Conservation (phyloP, 1,140 invertebrate genomes). For the Sycophaga agraensis region DNA sequence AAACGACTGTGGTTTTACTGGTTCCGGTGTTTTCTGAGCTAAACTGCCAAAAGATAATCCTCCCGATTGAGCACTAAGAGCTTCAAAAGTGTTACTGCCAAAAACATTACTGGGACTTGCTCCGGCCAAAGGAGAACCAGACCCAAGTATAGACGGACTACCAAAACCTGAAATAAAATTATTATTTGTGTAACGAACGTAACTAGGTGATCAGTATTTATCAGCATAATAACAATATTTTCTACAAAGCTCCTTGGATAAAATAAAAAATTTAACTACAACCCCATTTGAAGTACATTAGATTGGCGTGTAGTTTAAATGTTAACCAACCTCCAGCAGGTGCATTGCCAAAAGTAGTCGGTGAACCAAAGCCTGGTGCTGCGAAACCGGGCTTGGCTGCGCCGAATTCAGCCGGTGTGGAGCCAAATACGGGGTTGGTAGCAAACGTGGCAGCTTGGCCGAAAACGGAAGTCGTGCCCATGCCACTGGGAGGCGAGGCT, state of each 20-base stretch:
- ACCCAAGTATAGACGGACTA: conserved; percentile 40
- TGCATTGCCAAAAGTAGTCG: conserved; percentile 32
- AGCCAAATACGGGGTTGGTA: conserved; percentile 45
- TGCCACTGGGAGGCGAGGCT: background rate
- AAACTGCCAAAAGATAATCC: conserved; percentile 52
- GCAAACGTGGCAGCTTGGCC: conserved; percentile 43
- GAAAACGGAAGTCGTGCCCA: conserved; percentile 29
- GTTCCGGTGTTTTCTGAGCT: conserved; percentile 47
- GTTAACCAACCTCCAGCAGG: conserved; percentile 23
- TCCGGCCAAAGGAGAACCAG: conserved; percentile 34
- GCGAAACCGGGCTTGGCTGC: conserved; percentile 32
- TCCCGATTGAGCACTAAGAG: conserved; percentile 45
- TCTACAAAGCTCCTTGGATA: too few relatives aligned
- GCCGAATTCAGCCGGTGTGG: conserved; percentile 36
- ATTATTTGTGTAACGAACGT: too few relatives aligned
- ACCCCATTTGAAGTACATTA: too few relatives aligned
- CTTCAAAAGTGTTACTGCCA: conserved; percentile 48
- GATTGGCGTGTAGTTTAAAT: too few relatives aligned
- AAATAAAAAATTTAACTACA: too few relatives aligned
- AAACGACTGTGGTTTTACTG: conserved; percentile 46
- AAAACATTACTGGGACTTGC: conserved; percentile 45
- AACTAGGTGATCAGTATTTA: too few relatives aligned
- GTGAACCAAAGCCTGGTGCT: conserved; percentile 34
- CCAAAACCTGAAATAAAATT: too few relatives aligned
- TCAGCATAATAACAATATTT: too few relatives aligned